Conservation (phyloP, 2,888 invertebrate genomes). For the Euphydryas editha region DNA sequence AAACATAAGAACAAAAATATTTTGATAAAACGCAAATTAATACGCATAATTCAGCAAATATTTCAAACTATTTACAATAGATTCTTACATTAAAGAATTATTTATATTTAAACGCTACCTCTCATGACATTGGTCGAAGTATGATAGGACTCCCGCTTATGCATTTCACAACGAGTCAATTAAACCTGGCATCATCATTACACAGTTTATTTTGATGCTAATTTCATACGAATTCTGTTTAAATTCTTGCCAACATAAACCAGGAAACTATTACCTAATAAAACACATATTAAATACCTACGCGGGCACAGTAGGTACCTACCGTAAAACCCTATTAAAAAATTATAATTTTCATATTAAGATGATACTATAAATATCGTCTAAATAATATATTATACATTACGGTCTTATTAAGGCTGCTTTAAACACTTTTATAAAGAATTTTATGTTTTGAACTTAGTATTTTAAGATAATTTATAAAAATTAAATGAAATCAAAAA, state of each 20-base stretch:
- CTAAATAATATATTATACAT: too few relatives aligned
- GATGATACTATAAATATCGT: too few relatives aligned
- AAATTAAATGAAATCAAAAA: too few relatives aligned
- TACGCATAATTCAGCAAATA: not conserved
- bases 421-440: too few relatives aligned
- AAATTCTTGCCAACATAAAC: conserved; percentile 18
- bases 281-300: not conserved
- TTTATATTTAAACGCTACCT: conserved; percentile 43
- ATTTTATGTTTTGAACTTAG: too few relatives aligned
- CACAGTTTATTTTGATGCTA: conserved; percentile 58
- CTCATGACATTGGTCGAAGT: conserved; percentile 42
- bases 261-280: not conserved
- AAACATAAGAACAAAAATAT: not conserved
- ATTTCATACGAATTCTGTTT: conserved; percentile 36
- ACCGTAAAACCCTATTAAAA: too few relatives aligned
- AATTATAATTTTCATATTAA: too few relatives aligned
- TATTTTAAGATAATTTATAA: too few relatives aligned
- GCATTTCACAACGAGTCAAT: conserved; percentile 75
- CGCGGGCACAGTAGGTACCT: too few relatives aligned
- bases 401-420: too few relatives aligned
- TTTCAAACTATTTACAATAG: not conserved
- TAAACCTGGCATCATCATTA: conserved; percentile 65
- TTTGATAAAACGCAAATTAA: not conserved
- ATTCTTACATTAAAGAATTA: not conserved
- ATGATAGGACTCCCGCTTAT: conserved; percentile 51